Conservation (phyloP, 2,888 invertebrate species). For the Imbricaverruca yamaguchii region DNA sequence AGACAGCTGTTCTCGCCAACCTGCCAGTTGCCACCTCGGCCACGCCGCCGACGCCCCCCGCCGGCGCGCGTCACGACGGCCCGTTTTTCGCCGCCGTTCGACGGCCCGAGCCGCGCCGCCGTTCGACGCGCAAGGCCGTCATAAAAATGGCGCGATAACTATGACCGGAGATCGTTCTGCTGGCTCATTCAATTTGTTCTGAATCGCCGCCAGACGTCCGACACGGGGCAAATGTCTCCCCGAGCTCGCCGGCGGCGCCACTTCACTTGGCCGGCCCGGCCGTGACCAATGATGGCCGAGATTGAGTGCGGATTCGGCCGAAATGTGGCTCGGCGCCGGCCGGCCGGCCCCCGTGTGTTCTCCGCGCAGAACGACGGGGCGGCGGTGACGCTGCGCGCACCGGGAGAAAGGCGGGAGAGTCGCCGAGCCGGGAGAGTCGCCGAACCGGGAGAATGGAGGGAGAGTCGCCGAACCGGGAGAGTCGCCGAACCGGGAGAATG, state of each 20-base stretch:
- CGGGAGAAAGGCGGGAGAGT: no score
- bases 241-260: neutral
- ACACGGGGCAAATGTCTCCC: neutral
- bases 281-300: neutral
- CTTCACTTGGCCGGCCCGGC: neutral
- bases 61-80: neutral
- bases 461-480: no score
- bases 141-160: slow-evolving; percentile 6
- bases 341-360: neutral
- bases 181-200: neutral
- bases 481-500: no score
- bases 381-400: no score
- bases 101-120: neutral
- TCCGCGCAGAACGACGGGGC: neutral
- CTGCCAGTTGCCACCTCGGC: neutral
- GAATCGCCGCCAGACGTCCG: neutral
- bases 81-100: neutral
- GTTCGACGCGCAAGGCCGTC: neutral
- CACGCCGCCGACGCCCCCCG: neutral
- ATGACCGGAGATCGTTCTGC: neutral
- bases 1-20: no score
- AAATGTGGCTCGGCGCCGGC: no score
- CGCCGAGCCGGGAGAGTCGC: no score
- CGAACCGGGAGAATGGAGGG: no score
- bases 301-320: no score